Base-by-base conservation (phyloP, 2,888 invertebrate genomes). In the Tipula vernalis region DNA sequence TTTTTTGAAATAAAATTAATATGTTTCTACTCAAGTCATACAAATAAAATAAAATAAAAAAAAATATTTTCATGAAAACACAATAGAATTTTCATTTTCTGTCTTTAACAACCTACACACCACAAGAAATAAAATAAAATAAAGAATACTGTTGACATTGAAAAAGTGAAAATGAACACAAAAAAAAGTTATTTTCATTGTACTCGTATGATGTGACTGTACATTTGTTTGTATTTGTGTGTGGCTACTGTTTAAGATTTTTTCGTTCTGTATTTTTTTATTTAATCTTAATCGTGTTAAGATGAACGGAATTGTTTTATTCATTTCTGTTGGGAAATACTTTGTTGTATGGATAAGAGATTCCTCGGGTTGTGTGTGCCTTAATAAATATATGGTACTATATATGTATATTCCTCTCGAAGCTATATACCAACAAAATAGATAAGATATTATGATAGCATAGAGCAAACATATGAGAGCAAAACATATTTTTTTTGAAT, bases 281-380 rank as follows among this genome's bases (percentile, higher is more conserved):
- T 71, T 71, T 71, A 71, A 71, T 71, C 71, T 71, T 71, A 71
- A 71, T 71, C 71, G 71, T 71, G 71, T 71, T 71, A 71, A 71
- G 71, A 71, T 71, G 71, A 71, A 71, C 71, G 71, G 71, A 71
- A 71, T 71, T 71, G 71, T 71, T 71, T 71, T 71, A 71, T 71
- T 71, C 28, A 71, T 18, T 71, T 71, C 71, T 71, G 71, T 71
- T 71, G 71, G 71, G 71, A 71, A 71, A 71, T 71, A 71, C 71
- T n/a, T 51, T 71, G n/a, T 13, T 51, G 51, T 47, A 15, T 28
- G 71, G 71, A 71, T 71, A 71, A 71, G 8, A 71, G 10, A 28
- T 18, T 71, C 13, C 71, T 51, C 51, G 51, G 71, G 18, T 51
- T 51, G 15, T 51, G 51, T 51, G 5, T 51, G 51, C 6, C 0